These are phyloP conservation scores for Callorhinus ursinus DNA, from an alignment of 2,113 vertebrate species.

Conservation along the genomic window DNA sequence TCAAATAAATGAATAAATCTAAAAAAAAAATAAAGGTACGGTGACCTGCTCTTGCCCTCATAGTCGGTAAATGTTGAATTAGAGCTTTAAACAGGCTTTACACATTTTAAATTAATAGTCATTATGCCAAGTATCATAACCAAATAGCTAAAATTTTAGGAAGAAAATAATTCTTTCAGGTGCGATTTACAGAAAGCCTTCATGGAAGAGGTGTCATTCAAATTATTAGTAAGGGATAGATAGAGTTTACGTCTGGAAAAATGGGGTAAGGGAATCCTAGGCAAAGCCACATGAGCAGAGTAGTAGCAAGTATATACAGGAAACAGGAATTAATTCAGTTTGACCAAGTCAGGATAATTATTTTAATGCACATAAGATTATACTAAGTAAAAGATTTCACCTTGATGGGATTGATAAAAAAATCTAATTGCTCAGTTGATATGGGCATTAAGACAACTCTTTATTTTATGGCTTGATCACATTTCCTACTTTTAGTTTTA, in stretches of 20 bases:
- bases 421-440: neutral
- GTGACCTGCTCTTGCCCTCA: neutral
- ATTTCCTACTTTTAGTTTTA: neutral
- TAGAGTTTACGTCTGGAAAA: neutral
- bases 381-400: neutral
- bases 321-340: neutral
- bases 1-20: neutral
- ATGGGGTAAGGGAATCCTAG: neutral
- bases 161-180: neutral
- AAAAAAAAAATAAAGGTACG: neutral
- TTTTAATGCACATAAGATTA: neutral
- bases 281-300: neutral
- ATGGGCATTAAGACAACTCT: neutral
- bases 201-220: neutral
- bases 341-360: neutral
- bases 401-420: neutral
- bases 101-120: neutral
- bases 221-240: neutral
- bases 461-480: neutral
- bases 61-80: neutral
- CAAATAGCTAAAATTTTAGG: neutral
- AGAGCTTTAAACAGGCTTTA: neutral
- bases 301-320: neutral
- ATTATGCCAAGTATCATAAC: neutral
- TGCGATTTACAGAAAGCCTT: neutral